Evolutionary conservation across 2,113 vertebrate genomes (phyloP).

Genomic region (Peromyscus californicus): DNA sequence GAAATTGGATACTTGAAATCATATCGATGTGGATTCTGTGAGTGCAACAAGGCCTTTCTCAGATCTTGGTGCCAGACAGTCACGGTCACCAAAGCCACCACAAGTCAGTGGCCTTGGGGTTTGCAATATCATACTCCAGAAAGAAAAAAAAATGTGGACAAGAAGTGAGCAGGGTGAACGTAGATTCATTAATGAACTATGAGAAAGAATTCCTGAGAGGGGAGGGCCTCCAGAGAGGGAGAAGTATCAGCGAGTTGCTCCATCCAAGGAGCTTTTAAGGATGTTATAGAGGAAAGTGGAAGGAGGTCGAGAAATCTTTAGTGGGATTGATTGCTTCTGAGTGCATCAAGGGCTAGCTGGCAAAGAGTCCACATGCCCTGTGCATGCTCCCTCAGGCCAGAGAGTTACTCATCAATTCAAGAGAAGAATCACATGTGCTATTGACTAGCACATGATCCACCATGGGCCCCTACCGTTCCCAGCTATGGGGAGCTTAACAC

Average conservation of each 20-base stretch:
- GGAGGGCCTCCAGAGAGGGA: neutral
- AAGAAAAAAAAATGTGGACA: neutral
- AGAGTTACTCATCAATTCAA: neutral
- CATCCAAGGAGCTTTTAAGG: neutral
- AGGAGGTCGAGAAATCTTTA: neutral
- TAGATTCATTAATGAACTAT: neutral
- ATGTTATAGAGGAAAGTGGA: too few species aligned
- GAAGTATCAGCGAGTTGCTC: neutral
- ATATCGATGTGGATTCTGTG: neutral
- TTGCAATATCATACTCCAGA: neutral
- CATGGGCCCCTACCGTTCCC: neutral
- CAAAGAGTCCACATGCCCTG: neutral
- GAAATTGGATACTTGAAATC: neutral
- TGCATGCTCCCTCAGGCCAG: neutral
- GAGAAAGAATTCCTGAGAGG: neutral
- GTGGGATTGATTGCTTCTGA: too few species aligned
- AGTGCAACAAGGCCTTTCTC: neutral
- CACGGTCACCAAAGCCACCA: neutral
- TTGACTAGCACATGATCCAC: neutral
- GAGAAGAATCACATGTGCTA: neutral
- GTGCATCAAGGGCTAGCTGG: neutral
- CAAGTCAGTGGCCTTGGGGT: neutral
- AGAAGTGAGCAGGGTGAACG: neutral
- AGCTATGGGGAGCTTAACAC: neutral
- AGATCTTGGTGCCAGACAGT: neutral